A percentile compares a stretch with the other conserved stretches of the same genome.
These are phyloP conservation scores for Arenaria interpres DNA, from an alignment of 2,113 vertebrate species.

Conservation along the genomic window DNA sequence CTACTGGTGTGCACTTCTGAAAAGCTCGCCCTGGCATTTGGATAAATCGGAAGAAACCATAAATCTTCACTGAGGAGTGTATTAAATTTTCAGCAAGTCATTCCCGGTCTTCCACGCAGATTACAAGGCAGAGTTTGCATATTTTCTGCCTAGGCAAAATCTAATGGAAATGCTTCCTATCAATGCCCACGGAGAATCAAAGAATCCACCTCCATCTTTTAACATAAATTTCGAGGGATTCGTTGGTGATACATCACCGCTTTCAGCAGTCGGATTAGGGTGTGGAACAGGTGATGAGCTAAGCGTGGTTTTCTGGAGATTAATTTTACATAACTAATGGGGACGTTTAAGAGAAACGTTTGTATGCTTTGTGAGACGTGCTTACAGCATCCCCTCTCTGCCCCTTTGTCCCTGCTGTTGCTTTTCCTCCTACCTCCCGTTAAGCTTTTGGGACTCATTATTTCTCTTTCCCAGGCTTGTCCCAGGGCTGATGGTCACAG, in stretches of 20 bases:
- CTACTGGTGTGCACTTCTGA: not conserved
- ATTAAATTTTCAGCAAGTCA: not conserved
- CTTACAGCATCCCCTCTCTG: not conserved
- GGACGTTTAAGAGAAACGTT: not conserved
- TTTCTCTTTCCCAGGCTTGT: not conserved
- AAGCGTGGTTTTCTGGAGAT: conserved; percentile 4
- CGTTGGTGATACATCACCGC: not conserved
- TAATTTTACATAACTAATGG: not conserved
- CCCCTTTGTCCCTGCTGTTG: not conserved
- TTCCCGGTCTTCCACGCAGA: not conserved
- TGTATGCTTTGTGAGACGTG: not conserved
- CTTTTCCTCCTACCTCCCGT: not conserved
- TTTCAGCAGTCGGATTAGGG: not conserved
- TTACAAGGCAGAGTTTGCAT: not conserved
- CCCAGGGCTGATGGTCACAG: accelerated
- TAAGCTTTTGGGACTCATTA: not conserved
- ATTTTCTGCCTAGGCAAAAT: not conserved
- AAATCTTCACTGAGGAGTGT: not conserved
- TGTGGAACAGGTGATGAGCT: conserved; percentile 42
- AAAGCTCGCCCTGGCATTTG: not conserved
- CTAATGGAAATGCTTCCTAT: not conserved
- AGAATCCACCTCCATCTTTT: not conserved
- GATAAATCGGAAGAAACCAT: not conserved
- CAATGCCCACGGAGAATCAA: not conserved
- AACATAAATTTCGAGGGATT: not conserved